Evolutionary conservation across 2,113 vertebrate species (phyloP).

Genomic region (Tinamus guttatus): DNA sequence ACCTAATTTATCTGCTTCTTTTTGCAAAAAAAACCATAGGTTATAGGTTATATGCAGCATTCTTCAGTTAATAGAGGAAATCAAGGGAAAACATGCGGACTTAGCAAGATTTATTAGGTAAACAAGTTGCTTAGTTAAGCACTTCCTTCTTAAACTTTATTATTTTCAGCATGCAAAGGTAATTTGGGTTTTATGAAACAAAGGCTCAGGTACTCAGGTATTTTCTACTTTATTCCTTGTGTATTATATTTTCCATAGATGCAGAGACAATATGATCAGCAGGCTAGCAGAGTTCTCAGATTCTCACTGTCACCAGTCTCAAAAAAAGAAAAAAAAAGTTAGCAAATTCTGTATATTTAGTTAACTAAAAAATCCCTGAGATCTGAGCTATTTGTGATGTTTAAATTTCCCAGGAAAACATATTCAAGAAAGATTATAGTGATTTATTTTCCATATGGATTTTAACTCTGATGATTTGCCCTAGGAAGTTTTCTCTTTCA

Average conservation of each 20-base stretch:
- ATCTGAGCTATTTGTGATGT: background rate
- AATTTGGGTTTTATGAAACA: background rate
- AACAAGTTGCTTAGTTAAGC: background rate
- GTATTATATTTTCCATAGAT: background rate
- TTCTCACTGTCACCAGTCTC: background rate
- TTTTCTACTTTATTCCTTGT: background rate
- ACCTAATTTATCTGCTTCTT: background rate
- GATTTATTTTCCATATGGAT: background rate
- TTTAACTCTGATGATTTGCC: background rate
- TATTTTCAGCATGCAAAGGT: background rate
- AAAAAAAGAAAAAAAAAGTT: background rate
- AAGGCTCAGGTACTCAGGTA: background rate
- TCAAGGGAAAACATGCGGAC: background rate
- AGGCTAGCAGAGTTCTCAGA: background rate
- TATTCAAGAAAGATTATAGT: background rate
- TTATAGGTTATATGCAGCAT: background rate
- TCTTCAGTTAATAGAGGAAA: background rate
- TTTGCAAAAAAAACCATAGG: background rate
- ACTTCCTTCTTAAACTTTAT: background rate
- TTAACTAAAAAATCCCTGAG: background rate
- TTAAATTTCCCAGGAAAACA: background rate
- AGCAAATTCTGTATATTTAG: background rate
- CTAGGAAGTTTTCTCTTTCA: background rate
- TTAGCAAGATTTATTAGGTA: background rate
- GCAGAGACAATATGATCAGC: background rate